Percentiles rank a stretch among this genome's conserved stretches.
Conservation (phyloP, 2,888 invertebrate species). For the Tortricodes alternella region DNA sequence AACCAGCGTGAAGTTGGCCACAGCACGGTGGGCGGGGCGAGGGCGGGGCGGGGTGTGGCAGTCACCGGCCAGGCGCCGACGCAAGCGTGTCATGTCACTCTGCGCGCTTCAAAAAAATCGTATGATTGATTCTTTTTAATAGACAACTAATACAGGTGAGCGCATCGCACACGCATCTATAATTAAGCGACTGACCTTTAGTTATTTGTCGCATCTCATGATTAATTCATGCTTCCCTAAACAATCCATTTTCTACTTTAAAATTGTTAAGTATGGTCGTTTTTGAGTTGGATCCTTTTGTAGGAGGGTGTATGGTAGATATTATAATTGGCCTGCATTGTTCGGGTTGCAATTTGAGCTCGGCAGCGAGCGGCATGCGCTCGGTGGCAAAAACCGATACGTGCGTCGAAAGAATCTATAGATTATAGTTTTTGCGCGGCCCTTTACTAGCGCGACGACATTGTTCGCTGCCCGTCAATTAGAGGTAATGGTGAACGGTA, state of each 20-base stretch:
- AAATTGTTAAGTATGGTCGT: constrained; percentile 22
- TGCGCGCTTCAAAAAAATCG: constrained; percentile 53
- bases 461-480: constrained; percentile 76
- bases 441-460: constrained; percentile 65
- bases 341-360: constrained; percentile 55
- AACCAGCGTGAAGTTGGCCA: constrained; percentile 63
- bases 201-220: constrained; percentile 74
- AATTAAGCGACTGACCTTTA: constrained; percentile 75
- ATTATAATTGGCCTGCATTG: constrained; percentile 66
- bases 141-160: constrained; percentile 67
- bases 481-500: constrained; percentile 73
- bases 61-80: constrained; percentile 41
- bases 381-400: constrained; percentile 67
- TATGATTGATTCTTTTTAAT: constrained; percentile 20
- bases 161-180: constrained; percentile 64
- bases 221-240: constrained; percentile 67
- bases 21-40: constrained; percentile 65
- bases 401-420: constrained; percentile 73
- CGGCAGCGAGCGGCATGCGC: constrained; percentile 65
- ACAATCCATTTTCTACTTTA: constrained; percentile 31
- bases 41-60: constrained; percentile 60
- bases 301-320: constrained; percentile 58
- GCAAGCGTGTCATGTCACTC: constrained; percentile 42
- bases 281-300: constrained; percentile 34
- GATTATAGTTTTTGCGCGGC: constrained; percentile 70